These are phyloP conservation scores for Crepidodera aurea DNA, from an alignment of 2,888 invertebrate species.

Conservation along the genomic window DNA sequence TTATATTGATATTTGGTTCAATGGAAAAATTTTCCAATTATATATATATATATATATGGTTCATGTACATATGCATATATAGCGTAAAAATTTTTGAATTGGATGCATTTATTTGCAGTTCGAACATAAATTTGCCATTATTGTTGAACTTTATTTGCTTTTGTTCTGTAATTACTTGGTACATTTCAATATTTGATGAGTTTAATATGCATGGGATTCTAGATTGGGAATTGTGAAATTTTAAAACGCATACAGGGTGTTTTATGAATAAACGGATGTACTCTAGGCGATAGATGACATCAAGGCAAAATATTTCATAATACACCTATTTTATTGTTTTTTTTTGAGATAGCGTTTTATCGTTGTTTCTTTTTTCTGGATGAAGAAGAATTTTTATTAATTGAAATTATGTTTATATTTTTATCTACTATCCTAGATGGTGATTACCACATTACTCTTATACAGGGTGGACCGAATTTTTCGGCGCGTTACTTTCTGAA, in stretches of 20 bases:
- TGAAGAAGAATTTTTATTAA: too few species aligned
- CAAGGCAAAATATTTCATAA: too few species aligned
- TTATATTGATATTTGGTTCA: conserved; percentile 38
- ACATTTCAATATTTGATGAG: conserved; percentile 12
- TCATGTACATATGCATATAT: conserved; percentile 31
- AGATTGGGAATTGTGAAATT: neutral
- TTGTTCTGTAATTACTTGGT: conserved; percentile 10
- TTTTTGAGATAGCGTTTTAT: too few species aligned
- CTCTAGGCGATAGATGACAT: too few species aligned
- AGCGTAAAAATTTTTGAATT: conserved; percentile 14
- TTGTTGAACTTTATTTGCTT: conserved; percentile 27
- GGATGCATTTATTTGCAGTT: conserved; percentile 16
- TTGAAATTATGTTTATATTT: too few species aligned
- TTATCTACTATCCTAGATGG: too few species aligned
- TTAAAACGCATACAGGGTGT: neutral
- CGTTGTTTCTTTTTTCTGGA: too few species aligned
- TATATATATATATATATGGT: conserved; percentile 31
- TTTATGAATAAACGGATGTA: too few species aligned
- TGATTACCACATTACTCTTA: too few species aligned
- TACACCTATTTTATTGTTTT: too few species aligned
- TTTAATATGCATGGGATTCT: neutral
- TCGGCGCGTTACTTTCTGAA: too few species aligned
- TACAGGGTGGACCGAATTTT: too few species aligned
- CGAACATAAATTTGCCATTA: conserved; percentile 34
- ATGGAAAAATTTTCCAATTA: conserved; percentile 33